Base-by-base conservation (phyloP, 2,113 vertebrate species). In the Peucedramus taeniatus region DNA sequence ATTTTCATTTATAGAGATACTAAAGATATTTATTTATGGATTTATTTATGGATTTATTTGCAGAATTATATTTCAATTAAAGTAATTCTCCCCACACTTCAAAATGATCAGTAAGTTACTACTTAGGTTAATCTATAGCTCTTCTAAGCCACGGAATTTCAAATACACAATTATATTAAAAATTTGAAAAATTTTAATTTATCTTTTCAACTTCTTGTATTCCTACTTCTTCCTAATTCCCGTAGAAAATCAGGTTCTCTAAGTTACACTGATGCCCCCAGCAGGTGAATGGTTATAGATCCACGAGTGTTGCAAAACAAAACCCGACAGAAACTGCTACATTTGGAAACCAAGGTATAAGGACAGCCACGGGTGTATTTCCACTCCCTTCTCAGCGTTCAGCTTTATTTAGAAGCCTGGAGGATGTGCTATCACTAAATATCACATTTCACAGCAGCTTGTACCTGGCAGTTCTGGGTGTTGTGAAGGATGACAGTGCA, bases 311-410 rank as follows among this genome's bases (percentile, higher is more conserved):
- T 22, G 4, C 20, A 23, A n/a, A 50, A 30, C 10, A 61, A 59
- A 75, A 71, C n/a, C 28, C 5, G 20, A 14, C 0, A n/a, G 23
- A 49, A 85, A 49, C 35, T 5, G 50, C 51, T 56, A 2, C 16
- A 6, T 56, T 70, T 44, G 61, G 26, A 33, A 80, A 24, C 11
- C 26, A 30, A 64, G 50, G 8, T 1, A 11, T 1, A 22, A 49
- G 8, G 4, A 11, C 24, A 59, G 54, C 39, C n/a, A 5, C 27
- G 4, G 2, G 3, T 13, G 0, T 51, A 16, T 66, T 70, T 74
- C 45, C 35, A 33, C 30, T 61, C 39, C 44, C 18, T 26, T 54
- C 79, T 42, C 39, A 27, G 42, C 35, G 18, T 37, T 61, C 79
- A 9, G 63, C n/a, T 79, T 87, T 81, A 63, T 70, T 74, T 37